A percentile compares a stretch with the other conserved stretches of the same genome.
These are phyloP conservation scores for Ellobius talpinus DNA, from an alignment of 2,113 vertebrate species.

Conservation along the genomic window DNA sequence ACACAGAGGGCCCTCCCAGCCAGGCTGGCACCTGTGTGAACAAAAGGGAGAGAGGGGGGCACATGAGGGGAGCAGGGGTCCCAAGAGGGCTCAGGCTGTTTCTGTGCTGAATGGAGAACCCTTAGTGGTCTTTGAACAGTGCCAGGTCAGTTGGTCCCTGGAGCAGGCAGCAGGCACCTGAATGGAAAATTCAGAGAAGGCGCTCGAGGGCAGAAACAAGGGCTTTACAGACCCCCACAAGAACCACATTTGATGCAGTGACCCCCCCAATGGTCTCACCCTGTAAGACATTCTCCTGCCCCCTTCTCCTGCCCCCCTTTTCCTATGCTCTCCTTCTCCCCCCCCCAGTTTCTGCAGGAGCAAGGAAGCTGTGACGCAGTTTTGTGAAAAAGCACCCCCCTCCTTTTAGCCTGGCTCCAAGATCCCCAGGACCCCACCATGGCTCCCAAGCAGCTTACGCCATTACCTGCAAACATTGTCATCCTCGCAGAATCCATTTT, in stretches of 20 bases:
- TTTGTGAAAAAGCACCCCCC: neutral
- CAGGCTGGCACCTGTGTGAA: constrained; percentile 92
- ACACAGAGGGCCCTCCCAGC: constrained; percentile 94
- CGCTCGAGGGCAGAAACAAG: neutral
- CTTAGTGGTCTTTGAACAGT: neutral
- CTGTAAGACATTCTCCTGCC: neutral
- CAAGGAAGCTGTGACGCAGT: constrained; percentile 12
- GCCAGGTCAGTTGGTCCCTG: neutral
- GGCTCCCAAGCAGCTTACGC: neutral
- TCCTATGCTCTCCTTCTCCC: rapidly evolving
- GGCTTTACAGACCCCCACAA: neutral
- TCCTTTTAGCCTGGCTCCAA: neutral
- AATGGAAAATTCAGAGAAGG: neutral
- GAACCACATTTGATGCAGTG: constrained; percentile 16
- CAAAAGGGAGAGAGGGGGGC: neutral
- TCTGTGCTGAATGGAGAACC: neutral
- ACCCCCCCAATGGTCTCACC: neutral
- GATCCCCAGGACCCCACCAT: neutral
- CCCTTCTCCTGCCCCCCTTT: neutral
- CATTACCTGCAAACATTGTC: constrained; percentile 94
- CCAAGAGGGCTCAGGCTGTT: neutral
- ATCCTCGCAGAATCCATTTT: constrained; percentile 93
- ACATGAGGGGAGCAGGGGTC: neutral
- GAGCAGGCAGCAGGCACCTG: neutral
- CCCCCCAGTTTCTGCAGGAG: neutral